Base-by-base conservation (phyloP, 2,888 invertebrate species). In the Caenorhabditis imperialis region DNA sequence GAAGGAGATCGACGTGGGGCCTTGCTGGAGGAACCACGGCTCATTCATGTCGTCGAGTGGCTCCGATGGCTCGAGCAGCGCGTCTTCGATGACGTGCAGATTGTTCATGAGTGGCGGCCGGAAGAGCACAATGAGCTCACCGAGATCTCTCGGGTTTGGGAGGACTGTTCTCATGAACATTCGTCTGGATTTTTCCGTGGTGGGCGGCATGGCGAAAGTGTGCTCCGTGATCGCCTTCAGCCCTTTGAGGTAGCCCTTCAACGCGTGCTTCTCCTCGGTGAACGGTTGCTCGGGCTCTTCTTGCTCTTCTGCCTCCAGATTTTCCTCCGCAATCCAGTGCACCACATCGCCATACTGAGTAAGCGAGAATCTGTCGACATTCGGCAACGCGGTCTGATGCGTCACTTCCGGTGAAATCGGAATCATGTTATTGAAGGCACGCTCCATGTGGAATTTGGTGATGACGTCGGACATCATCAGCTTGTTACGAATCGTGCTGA, bases 141-240 rank as follows among this genome's bases (percentile, higher is more conserved):
- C 33, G 5, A 44, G 0, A 18, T 44, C 20, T 22, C 45, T 55
- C 22, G 55, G 55, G 16, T 55, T 55, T 18, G 44, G 44, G 8
- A 55, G 16, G 3, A n/a, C 12, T 12, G 12, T 35, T 20, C 8
- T 30, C 42, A 10, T 42, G 54, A 54, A 54, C 54, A 54, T 54
- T 33, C 33, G 6, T 12, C 33, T 6, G 33, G 33, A 33, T 12
- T 12, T 33, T 33, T 33, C 12, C 6, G 12, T 33, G 6, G 33
- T 8, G 2, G n/a, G 10, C n/a, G 12, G 3, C 37, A 16, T n/a
- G 37, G 12, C 14, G 12, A 37, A 3, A 37, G 3, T 3, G 37
- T 37, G 37, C 2, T 6, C 5, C 3, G 12, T 3, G 37, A 37
- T 12, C 37, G n/a, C 30, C 3, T 8, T 8, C 8, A 33, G 48